Percentiles rank a stretch among this genome's conserved stretches.
These are phyloP conservation scores for Gulo gulo DNA, from an alignment of 2,113 vertebrate species.

Conservation along the genomic window DNA sequence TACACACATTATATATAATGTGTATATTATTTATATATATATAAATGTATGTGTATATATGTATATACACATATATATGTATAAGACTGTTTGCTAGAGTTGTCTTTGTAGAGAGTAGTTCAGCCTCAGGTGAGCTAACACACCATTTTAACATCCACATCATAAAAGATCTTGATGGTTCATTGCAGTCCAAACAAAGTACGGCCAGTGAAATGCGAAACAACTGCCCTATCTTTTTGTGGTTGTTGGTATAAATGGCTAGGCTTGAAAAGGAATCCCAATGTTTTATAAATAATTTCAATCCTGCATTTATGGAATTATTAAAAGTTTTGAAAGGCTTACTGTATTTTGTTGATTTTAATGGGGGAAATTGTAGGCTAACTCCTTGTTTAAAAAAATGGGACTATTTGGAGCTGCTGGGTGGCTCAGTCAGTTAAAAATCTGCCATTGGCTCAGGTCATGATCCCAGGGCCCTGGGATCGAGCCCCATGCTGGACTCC, in stretches of 20 bases:
- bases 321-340: not conserved
- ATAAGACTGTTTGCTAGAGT: not conserved
- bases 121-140: not conserved
- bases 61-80: too few relatives aligned
- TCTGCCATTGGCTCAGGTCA: not conserved
- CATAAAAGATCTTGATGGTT: not conserved
- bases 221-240: not conserved
- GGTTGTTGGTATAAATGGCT: not conserved
- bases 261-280: not conserved
- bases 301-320: slow-evolving; percentile 13
- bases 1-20: too few relatives aligned
- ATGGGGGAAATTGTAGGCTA: not conserved
- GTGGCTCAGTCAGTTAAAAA: not conserved
- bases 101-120: not conserved
- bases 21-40: too few relatives aligned
- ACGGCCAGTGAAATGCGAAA: not conserved
- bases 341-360: slow-evolving; percentile 22
- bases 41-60: too few relatives aligned
- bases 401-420: not conserved
- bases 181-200: not conserved
- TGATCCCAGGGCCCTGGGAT: not conserved
- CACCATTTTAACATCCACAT: not conserved
- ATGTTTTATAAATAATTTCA: slow-evolving; percentile 38
- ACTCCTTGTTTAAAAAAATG: not conserved
- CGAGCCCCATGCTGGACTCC: not conserved